phyloP scores from a whole-genome alignment of 2,888 invertebrate species.

The Ochropleura leucogaster region DNA sequence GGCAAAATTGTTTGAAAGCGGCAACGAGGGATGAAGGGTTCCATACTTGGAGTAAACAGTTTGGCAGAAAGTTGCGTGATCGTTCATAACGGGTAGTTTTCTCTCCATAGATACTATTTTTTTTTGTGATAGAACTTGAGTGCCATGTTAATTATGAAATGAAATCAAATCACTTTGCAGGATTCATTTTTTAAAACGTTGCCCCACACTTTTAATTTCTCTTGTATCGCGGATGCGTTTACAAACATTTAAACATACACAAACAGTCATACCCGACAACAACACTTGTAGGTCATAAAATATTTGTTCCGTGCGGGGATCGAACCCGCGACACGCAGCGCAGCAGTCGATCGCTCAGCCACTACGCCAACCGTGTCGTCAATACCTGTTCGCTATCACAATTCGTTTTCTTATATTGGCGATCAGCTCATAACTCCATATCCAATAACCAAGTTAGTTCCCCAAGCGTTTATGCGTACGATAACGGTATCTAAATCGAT shows the following conservation, averaged over 20 bases:
- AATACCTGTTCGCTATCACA: conserved; percentile 29
- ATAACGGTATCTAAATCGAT: conserved; percentile 63
- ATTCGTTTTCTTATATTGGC: conserved; percentile 20
- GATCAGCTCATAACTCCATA: conserved; percentile 33
- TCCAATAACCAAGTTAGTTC: conserved; percentile 44
- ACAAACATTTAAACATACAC: no score
- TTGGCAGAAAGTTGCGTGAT: conserved; percentile 49
- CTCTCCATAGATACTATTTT: conserved; percentile 11
- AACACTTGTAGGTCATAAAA: no score
- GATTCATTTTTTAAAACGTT: no score
- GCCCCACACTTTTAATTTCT: no score
- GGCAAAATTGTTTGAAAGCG: conserved; percentile 50
- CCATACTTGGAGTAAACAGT: conserved; percentile 42
- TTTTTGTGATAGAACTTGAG: not conserved
- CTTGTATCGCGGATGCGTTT: no score
- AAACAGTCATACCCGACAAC: no score
- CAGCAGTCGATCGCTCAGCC: no score
- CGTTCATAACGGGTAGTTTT: conserved; percentile 45
- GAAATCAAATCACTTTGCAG: no score
- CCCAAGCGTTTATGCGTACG: conserved; percentile 56
- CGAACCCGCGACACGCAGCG: no score
- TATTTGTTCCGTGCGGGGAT: no score
- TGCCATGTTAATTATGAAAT: not conserved
- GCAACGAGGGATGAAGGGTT: conserved; percentile 51
- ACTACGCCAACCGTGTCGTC: not conserved